These are phyloP conservation scores for Anhinga rufa DNA, from an alignment of 2,113 vertebrate genomes.

Conservation along the genomic window DNA sequence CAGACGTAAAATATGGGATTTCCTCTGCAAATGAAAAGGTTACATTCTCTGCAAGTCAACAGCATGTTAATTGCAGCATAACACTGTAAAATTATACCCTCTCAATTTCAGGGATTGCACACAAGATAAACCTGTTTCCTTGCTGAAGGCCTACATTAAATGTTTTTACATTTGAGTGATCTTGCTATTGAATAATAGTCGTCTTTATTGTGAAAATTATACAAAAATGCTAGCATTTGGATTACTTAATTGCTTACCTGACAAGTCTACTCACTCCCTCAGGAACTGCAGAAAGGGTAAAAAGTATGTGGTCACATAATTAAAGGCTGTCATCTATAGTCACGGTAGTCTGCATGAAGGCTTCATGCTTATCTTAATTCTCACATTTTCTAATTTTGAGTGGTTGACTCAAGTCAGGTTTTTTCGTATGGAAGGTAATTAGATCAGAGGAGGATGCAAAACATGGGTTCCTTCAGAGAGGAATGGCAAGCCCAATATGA, in stretches of 20 bases:
- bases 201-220: not conserved
- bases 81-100: not conserved
- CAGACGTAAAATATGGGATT: fast-evolving
- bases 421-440: not conserved
- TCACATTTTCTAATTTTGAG: not conserved
- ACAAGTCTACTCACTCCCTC: not conserved
- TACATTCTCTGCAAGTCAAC: not conserved
- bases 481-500: not conserved
- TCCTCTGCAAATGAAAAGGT: not conserved
- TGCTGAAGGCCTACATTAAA: not conserved
- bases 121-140: not conserved
- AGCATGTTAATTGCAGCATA: not conserved
- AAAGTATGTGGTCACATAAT: not conserved
- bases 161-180: not conserved
- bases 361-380: not conserved
- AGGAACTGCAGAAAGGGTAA: not conserved
- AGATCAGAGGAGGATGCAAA: not conserved
- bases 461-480: not conserved
- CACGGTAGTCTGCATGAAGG: not conserved
- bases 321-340: not conserved
- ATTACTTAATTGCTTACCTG: constrained; percentile 11
- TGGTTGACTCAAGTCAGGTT: not conserved
- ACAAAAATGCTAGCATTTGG: not conserved
- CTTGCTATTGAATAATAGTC: not conserved
- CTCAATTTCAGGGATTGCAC: not conserved